Evolutionary conservation across 1,140 invertebrate species (phyloP), one percentile per base, ranked within the genome.

Genomic region (Drosophila pruinosa): DNA sequence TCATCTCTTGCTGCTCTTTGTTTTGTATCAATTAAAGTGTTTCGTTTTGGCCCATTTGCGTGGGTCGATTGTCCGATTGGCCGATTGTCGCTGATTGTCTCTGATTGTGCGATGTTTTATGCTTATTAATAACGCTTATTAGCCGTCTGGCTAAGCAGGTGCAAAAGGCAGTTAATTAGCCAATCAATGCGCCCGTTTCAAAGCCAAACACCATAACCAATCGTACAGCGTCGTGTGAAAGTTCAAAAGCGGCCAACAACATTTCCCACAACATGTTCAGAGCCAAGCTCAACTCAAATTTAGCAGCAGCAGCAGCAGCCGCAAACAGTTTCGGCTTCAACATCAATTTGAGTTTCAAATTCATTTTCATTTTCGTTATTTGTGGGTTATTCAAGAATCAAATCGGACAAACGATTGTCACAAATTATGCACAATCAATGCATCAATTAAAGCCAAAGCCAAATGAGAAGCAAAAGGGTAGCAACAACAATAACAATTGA

Each of bases 361-460:
- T 48, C 31, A 21, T 28, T 56, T 63, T 63, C n/a, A 26, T 12
- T 61, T 36, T 38, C n/a, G n/a, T n/a, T n/a, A n/a, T n/a, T n/a
- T n/a, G 26, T 28, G 39, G 17, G 43, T 57, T 31, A 21, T 50
- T 54, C 17, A 34, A 57, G 41, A 47, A 58, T 64, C 28, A 62
- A 61, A 67, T 72, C 54, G 24, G 26, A 50, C 70, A 26, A 59
- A 45, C 67, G 72, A 88, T 72, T 86, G 74, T 72, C 78, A 86
- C 82, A 75, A 88, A 86, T 86, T 82, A 88, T 88, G 78, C 78
- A 65, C 82, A 86, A 83, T 83, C 80, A 83, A 80, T 86, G 76
- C 62, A 69, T 75, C 80, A 72, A 59, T 72, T 67, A 68, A 68
- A 67, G 62, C 58, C 63, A 78, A 22, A 54, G 38, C 48, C 26